These are phyloP conservation scores for Xestia sexstrigata DNA, from an alignment of 2,888 invertebrate species.

Conservation along the genomic window DNA sequence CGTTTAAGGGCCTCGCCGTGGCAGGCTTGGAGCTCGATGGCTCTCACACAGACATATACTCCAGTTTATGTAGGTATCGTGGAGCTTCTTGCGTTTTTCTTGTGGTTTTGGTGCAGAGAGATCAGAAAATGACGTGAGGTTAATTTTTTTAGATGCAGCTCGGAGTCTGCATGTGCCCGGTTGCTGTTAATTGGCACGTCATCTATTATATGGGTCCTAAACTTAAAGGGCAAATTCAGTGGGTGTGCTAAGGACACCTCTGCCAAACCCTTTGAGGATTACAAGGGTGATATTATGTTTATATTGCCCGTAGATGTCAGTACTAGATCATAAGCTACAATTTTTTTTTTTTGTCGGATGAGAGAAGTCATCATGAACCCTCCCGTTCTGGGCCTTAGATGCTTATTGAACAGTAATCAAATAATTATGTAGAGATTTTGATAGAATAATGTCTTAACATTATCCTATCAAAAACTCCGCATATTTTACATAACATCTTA, in stretches of 20 bases:
- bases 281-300: neutral
- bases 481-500: slow-evolving; percentile 64
- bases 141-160: neutral
- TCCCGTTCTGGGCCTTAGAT: neutral
- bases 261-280: neutral
- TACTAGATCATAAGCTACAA: neutral
- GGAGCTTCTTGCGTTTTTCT: slow-evolving; percentile 46
- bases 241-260: neutral
- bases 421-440: neutral
- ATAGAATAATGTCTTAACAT: neutral
- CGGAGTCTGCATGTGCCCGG: neutral
- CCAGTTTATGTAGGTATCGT: slow-evolving; percentile 21
- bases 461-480: slow-evolving; percentile 10
- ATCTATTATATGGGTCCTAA: neutral
- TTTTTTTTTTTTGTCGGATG: no score
- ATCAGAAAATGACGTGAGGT: neutral
- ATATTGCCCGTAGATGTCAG: neutral
- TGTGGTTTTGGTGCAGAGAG: neutral
- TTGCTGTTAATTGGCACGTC: neutral
- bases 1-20: slow-evolving; percentile 45
- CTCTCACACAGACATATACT: slow-evolving; percentile 48
- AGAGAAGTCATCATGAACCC: no score
- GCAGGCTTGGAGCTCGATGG: slow-evolving; percentile 51
- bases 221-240: neutral
- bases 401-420: neutral